A percentile compares a stretch with the other conserved stretches of the same genome.
phyloP scores from a whole-genome alignment of 2,888 invertebrate genomes.

The Phortica okadai region DNA sequence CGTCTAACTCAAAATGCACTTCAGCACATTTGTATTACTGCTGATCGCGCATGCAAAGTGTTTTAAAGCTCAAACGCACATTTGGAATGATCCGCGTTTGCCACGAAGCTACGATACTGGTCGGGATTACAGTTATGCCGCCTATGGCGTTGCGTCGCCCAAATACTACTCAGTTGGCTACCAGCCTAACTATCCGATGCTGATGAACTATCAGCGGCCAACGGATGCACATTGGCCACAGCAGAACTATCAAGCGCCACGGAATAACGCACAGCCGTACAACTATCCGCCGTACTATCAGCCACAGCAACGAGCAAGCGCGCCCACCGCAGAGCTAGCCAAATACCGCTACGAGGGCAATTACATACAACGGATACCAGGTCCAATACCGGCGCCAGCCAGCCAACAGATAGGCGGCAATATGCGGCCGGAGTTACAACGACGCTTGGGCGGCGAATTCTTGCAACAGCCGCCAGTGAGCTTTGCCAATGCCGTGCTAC shows the following conservation, averaged over 20 bases:
- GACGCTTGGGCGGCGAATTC: slow-evolving; percentile 51
- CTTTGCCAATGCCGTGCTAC: slow-evolving; percentile 61
- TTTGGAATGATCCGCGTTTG: slow-evolving; percentile 38
- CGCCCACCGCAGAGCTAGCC: slow-evolving; percentile 57
- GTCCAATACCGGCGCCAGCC: slow-evolving; percentile 19
- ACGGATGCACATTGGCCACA: neutral
- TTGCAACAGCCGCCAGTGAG: slow-evolving; percentile 54
- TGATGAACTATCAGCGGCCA: slow-evolving; percentile 55
- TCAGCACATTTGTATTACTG: slow-evolving; percentile 21
- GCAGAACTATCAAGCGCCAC: slow-evolving; percentile 37
- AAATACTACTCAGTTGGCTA: slow-evolving; percentile 25
- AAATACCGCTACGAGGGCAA: slow-evolving; percentile 66
- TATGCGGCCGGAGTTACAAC: slow-evolving; percentile 36
- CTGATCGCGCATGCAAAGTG: slow-evolving; percentile 32
- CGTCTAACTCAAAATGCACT: slow-evolving; percentile 5
- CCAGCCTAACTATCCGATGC: slow-evolving; percentile 58
- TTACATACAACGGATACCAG: slow-evolving; percentile 52
- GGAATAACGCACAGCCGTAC: slow-evolving; percentile 59
- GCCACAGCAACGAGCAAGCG: slow-evolving; percentile 37
- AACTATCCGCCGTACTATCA: slow-evolving; percentile 26
- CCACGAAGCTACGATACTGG: slow-evolving; percentile 13
- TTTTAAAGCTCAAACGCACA: neutral
- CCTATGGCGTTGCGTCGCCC: slow-evolving; percentile 41
- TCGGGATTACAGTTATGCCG: slow-evolving; percentile 37
- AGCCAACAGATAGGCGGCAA: slow-evolving; percentile 16